phyloP scores from a whole-genome alignment of 1,140 invertebrate genomes.

The Drosophila aff. region DNA sequence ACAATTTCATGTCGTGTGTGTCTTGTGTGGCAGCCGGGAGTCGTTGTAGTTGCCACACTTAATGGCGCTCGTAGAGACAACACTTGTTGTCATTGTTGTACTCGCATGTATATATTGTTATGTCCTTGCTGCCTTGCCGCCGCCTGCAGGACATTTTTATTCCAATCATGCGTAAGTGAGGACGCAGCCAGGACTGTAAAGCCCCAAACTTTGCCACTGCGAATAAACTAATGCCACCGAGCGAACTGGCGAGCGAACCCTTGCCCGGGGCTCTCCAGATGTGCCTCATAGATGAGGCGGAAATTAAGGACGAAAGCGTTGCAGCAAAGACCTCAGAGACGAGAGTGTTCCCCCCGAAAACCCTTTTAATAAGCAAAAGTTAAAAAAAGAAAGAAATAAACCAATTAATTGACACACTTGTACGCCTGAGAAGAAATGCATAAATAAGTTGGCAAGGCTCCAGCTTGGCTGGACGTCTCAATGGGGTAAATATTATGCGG shows the following conservation, averaged over 20 bases:
- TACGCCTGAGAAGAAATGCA: neutral
- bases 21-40: conserved; percentile 18
- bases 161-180: conserved; percentile 65
- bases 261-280: neutral
- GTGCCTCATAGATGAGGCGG: neutral
- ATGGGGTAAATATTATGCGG: too few relatives aligned
- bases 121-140: conserved; percentile 47
- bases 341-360: neutral
- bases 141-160: conserved; percentile 59
- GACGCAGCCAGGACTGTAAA: conserved; percentile 32
- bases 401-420: conserved; percentile 11
- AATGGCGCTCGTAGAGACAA: conserved; percentile 46
- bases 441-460: neutral
- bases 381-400: neutral
- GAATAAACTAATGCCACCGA: conserved; percentile 22
- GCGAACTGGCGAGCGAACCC: neutral
- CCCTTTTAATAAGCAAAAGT: too few relatives aligned
- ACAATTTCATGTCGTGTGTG: conserved; percentile 42
- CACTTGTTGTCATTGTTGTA: conserved; percentile 48
- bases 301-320: conserved; percentile 1
- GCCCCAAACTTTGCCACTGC: conserved; percentile 23
- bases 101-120: conserved; percentile 43
- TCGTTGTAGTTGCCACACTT: conserved; percentile 51
- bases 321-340: neutral
- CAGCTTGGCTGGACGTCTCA: neutral